Percentiles rank a stretch among this genome's conserved stretches.
Evolutionary conservation across 2,888 invertebrate genomes (phyloP).

Genomic region (Eledone cirrhosa): DNA sequence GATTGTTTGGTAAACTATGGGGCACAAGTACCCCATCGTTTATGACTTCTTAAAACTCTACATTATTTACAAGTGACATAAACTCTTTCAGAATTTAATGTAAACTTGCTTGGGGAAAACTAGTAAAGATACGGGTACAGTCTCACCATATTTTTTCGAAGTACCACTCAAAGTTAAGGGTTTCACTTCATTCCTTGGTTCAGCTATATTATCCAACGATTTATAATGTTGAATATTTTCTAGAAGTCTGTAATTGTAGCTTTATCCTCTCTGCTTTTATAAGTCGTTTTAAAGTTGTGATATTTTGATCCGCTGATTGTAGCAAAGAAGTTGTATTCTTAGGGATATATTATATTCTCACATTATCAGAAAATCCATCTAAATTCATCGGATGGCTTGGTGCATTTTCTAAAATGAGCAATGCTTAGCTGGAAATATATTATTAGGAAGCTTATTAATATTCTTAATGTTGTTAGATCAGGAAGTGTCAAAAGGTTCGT

Average conservation of each 20-base stretch:
- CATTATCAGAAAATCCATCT: background rate
- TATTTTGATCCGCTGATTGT: background rate
- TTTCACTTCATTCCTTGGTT: background rate
- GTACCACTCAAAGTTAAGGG: background rate
- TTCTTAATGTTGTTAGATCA: no score
- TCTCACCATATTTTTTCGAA: background rate
- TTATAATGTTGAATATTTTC: background rate
- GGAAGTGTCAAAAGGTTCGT: no score
- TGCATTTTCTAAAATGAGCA: slow-evolving; percentile 17
- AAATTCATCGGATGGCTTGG: background rate
- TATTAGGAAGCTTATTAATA: no score
- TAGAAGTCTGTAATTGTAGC: background rate
- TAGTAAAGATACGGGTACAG: background rate
- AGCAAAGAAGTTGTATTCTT: background rate
- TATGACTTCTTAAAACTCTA: background rate
- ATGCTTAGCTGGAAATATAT: background rate
- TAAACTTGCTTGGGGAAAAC: background rate
- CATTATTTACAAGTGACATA: background rate
- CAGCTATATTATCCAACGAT: background rate
- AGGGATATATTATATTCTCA: background rate
- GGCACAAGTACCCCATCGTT: background rate
- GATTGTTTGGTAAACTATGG: background rate
- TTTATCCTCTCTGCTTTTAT: background rate
- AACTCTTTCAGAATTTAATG: background rate
- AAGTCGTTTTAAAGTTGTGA: background rate